These are phyloP conservation scores for Margaritifera margaritifera DNA, from an alignment of 2,888 invertebrate genomes.

Conservation along the genomic window DNA sequence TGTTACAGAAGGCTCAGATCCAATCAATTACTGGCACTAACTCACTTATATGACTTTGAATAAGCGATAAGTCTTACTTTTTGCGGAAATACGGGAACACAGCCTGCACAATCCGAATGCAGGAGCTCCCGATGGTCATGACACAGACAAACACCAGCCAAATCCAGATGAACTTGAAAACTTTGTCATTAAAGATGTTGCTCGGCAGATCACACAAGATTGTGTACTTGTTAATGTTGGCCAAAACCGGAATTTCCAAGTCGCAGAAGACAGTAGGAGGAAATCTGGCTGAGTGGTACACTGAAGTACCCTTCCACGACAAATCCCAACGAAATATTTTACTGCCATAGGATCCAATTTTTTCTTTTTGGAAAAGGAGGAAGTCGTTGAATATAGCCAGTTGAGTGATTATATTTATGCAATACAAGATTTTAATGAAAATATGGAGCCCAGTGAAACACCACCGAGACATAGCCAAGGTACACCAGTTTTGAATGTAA, in stretches of 20 bases:
- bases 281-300: slow-evolving; percentile 19
- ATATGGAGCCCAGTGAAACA: slow-evolving; percentile 26
- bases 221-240: slow-evolving; percentile 10
- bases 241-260: slow-evolving; percentile 7
- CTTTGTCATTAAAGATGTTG: slow-evolving; percentile 25
- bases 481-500: slow-evolving; percentile 33
- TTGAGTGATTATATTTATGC: slow-evolving; percentile 25
- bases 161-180: slow-evolving; percentile 32
- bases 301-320: slow-evolving; percentile 9
- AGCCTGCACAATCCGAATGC: slow-evolving; percentile 16
- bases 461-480: slow-evolving; percentile 27
- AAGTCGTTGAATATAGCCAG: slow-evolving; percentile 17
- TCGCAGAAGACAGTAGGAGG: slow-evolving; percentile 21
- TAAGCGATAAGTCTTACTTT: slow-evolving; percentile 16
- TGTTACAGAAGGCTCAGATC: too few species aligned
- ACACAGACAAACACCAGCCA: slow-evolving; percentile 32
- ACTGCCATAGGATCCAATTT: too few species aligned
- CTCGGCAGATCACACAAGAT: slow-evolving; percentile 25
- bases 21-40: too few species aligned
- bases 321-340: too few species aligned
- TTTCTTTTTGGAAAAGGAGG: not conserved
- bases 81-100: slow-evolving; percentile 24
- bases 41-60: too few species aligned
- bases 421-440: slow-evolving; percentile 27
- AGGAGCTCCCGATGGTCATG: slow-evolving; percentile 25